A percentile compares a stretch with the other conserved stretches of the same genome.
Evolutionary conservation across 2,888 invertebrate species (phyloP).

Genomic region (Drosophila quinaria): DNA sequence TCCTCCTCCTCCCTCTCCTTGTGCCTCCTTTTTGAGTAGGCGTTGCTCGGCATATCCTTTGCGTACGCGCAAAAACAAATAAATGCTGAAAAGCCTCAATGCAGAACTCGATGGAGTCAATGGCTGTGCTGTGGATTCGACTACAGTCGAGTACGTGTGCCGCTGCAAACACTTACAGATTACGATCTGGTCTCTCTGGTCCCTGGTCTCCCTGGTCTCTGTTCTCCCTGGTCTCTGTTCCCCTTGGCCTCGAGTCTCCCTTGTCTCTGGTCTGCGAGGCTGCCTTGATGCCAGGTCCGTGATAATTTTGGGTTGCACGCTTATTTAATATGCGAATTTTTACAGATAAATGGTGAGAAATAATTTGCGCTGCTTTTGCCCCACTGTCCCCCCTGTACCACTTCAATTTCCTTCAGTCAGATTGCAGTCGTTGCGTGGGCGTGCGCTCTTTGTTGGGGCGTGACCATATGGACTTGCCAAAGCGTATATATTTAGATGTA

Average conservation of each 20-base stretch:
- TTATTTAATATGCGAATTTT: conserved; percentile 85
- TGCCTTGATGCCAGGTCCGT: conserved; percentile 83
- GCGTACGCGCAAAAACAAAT: conserved; percentile 77
- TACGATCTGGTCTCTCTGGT: conserved; percentile 56
- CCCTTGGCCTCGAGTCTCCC: neutral
- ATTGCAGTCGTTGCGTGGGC: conserved; percentile 61
- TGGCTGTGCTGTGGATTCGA: conserved; percentile 37
- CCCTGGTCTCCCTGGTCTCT: conserved; percentile 13
- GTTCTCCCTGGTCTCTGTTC: conserved; percentile 5
- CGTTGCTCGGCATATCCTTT: conserved; percentile 75
- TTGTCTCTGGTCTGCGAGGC: conserved; percentile 18
- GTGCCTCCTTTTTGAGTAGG: conserved; percentile 47
- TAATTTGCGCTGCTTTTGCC: conserved; percentile 78
- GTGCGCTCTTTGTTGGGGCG: conserved; percentile 64
- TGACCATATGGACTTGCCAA: conserved; percentile 40
- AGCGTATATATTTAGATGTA: conserved; percentile 20
- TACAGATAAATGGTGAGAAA: conserved; percentile 84
- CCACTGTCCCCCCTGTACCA: conserved; percentile 9
- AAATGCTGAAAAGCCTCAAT: conserved; percentile 54
- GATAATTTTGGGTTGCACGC: conserved; percentile 84
- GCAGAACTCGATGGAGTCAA: conserved; percentile 9
- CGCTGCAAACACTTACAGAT: conserved; percentile 76
- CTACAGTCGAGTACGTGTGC: conserved; percentile 49
- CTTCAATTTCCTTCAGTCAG: neutral
- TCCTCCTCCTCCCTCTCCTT: neutral